phyloP scores from a whole-genome alignment of 2,888 invertebrate species.

The Melieria picta region DNA sequence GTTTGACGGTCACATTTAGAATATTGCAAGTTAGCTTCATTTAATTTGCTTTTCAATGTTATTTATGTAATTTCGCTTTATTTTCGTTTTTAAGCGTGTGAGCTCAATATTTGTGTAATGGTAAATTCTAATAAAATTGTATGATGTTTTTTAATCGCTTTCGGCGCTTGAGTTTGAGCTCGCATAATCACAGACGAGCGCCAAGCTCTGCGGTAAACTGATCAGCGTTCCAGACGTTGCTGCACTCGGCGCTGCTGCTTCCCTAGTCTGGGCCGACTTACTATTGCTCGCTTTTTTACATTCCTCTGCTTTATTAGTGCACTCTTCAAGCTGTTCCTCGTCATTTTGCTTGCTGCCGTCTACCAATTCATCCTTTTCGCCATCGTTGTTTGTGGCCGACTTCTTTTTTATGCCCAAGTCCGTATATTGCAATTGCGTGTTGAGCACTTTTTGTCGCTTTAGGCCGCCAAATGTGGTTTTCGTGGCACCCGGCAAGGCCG shows the following conservation, averaged over 20 bases:
- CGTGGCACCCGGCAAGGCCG: conserved; percentile 70
- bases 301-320: not conserved
- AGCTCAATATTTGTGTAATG: not conserved
- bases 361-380: not conserved
- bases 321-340: not conserved
- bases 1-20: conserved; percentile 14
- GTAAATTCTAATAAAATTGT: not conserved
- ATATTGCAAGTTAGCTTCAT: conserved; percentile 14
- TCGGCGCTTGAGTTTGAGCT: conserved; percentile 47
- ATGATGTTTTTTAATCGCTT: conserved; percentile 33
- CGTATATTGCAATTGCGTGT: conserved; percentile 51
- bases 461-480: conserved; percentile 69
- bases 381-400: conserved; percentile 8
- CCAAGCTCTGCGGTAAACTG: conserved; percentile 46
- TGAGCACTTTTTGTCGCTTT: conserved; percentile 70
- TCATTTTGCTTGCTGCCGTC: not conserved
- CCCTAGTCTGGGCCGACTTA: not conserved
- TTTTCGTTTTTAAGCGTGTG: not conserved
- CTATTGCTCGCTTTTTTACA: not conserved
- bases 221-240: conserved; percentile 28
- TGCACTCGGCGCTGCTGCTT: not conserved
- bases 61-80: conserved; percentile 7
- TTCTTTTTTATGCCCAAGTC: conserved; percentile 62
- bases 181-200: conserved; percentile 53
- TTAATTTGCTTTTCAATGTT: conserved; percentile 6